Base-by-base conservation (phyloP, 2,797 vertebrate genomes). In the Hydrolagus colliei region DNA sequence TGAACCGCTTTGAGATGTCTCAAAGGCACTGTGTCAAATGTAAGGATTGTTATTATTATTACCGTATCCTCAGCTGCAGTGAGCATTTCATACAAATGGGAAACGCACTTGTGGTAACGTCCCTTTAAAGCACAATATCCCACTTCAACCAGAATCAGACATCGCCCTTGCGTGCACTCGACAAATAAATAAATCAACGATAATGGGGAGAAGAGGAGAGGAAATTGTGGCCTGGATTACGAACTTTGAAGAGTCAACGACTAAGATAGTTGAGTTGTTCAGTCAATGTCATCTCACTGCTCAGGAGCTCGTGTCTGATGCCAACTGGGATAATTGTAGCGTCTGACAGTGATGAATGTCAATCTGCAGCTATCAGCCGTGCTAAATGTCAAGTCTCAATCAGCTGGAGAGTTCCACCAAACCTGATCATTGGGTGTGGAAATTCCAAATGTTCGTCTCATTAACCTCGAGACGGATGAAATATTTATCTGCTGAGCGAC, bases 251-350 rank as follows among this genome's bases (percentile, higher is more conserved):
- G 41, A 68, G 65, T 18, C 65, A 68, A 32, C 35, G 32, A 41
- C 16, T 68, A 84, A 82, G 32, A 32, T 6, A 79, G 22, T 78
- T 3, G 5, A 20, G 9, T 22, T 61, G 52, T 62, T 62, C n/a
- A 78, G 59, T n/a, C 79, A 32, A 9, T 82, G 63, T 41, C 16
- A 68, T 68, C 16, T 20, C 41, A 35, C 79, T 20, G 2, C 63
- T 82, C 79, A 82, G 79, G 63, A 68, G 79, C 63, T 41, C 79
- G 35, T 9, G 41, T 16, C 79, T 41, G 79, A 68, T 32, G 68
- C 74, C 18, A 18, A 52, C 63, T 67, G 79, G 32, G 79, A 82
- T 82, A 82, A 82, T 68, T 65, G 35, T 65, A 68, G 7, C 2
- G 14, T 9, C 79, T 41, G 9, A 18, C 65, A 68, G 41, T 52